Evolutionary conservation across 2,888 invertebrate species (phyloP).

Genomic region (Beris morrisii): DNA sequence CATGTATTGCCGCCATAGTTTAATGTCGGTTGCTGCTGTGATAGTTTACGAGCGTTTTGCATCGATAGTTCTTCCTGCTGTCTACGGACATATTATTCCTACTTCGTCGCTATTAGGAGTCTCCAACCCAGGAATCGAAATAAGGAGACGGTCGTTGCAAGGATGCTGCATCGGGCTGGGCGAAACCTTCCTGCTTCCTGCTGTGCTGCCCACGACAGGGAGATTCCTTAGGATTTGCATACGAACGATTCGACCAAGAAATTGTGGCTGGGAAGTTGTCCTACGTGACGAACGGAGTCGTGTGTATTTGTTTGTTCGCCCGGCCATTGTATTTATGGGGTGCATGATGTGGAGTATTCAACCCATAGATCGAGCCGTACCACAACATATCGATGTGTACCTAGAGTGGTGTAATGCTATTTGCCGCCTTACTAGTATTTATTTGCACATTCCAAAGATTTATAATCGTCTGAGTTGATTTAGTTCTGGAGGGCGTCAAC

Average conservation of each 20-base stretch:
- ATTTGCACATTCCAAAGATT: constrained; percentile 36
- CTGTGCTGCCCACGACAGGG: neutral
- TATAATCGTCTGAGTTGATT: constrained; percentile 39
- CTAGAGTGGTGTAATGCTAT: neutral
- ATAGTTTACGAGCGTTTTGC: neutral
- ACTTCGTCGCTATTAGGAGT: too few relatives aligned
- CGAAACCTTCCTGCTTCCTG: constrained; percentile 1
- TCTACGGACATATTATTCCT: too few relatives aligned
- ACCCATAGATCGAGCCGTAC: too few relatives aligned
- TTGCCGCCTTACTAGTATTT: constrained; percentile 35
- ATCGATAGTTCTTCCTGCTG: neutral
- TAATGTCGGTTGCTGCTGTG: neutral
- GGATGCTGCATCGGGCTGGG: neutral
- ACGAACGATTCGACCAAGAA: neutral
- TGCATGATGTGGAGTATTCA: too few relatives aligned
- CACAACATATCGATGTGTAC: too few relatives aligned
- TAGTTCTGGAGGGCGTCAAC: constrained; percentile 39
- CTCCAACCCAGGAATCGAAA: too few relatives aligned
- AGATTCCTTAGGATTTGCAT: constrained; percentile 16
- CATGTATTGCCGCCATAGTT: neutral
- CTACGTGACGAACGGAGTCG: constrained; percentile 20
- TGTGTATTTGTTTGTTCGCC: neutral
- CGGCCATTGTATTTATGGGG: neutral
- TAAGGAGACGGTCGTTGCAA: constrained; percentile 7
- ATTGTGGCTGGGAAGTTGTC: neutral